Percentiles rank a stretch among this genome's conserved stretches.
phyloP scores from a whole-genome alignment of 2,888 invertebrate species.

The Spilarctia lutea region DNA sequence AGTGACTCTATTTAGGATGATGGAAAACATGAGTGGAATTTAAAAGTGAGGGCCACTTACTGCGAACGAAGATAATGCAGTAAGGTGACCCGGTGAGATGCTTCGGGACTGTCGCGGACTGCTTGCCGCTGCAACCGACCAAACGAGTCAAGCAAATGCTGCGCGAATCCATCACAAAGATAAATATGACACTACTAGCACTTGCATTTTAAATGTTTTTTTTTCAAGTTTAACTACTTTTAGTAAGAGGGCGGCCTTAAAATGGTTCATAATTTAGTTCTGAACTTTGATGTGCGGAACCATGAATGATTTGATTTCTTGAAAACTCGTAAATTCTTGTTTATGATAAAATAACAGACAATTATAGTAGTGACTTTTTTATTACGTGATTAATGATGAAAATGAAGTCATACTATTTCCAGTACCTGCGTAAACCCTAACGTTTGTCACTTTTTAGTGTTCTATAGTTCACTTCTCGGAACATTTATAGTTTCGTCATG shows the following conservation, averaged over 20 bases:
- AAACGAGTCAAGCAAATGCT: no score
- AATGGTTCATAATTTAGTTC: not conserved
- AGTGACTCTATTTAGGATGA: no score
- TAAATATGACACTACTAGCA: no score
- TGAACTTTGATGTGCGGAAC: slow-evolving; percentile 3
- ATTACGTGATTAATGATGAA: not conserved
- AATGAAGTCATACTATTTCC: not conserved
- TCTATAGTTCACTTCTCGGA: no score
- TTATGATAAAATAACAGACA: slow-evolving; percentile 4
- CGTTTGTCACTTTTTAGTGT: not conserved
- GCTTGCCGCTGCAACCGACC: no score
- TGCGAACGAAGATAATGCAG: no score
- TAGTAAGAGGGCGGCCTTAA: not conserved
- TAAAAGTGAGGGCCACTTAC: no score
- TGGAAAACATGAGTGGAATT: no score
- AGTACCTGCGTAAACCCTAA: not conserved
- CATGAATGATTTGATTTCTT: slow-evolving; percentile 3
- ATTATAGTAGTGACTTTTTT: not conserved
- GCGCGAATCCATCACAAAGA: no score
- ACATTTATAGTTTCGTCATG: no score
- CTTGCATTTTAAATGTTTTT: not conserved
- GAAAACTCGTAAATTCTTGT: slow-evolving; percentile 7
- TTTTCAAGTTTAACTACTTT: not conserved
- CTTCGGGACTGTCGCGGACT: no score
- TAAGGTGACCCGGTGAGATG: no score